These are phyloP conservation scores for Drosophila sordidula DNA, from an alignment of 2,888 invertebrate species.

Conservation along the genomic window DNA sequence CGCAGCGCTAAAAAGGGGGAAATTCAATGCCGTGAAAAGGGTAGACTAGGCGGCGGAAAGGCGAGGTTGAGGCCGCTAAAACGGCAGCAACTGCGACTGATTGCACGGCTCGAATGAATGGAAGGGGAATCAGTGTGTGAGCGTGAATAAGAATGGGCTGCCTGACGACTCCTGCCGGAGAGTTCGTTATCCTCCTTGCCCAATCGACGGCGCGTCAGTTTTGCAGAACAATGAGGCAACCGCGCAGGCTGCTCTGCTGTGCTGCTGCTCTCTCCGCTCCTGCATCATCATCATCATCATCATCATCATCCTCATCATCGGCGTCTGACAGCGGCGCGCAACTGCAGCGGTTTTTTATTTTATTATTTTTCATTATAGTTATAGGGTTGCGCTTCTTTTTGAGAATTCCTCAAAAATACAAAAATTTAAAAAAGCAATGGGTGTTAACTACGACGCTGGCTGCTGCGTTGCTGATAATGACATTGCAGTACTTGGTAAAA, in stretches of 20 bases:
- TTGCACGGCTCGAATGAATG: constrained; percentile 42
- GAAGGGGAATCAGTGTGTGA: constrained; percentile 21
- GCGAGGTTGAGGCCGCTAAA: constrained; percentile 15
- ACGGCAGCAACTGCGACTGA: constrained; percentile 39
- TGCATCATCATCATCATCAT: constrained; percentile 24
- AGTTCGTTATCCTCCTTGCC: constrained; percentile 75
- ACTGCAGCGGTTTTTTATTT: constrained; percentile 60
- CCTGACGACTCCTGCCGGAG: constrained; percentile 24
- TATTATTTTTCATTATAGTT: constrained; percentile 30
- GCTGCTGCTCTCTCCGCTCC: constrained; percentile 26
- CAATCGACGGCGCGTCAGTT: constrained; percentile 47
- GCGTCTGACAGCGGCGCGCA: constrained; percentile 52
- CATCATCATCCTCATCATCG: constrained; percentile 20
- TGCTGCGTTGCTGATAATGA: constrained; percentile 47
- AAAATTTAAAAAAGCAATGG: constrained; percentile 37
- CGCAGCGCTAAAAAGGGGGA: constrained; percentile 63
- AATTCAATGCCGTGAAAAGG: constrained; percentile 80
- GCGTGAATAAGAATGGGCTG: constrained; percentile 39
- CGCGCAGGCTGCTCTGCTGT: constrained; percentile 31
- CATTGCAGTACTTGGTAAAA: constrained; percentile 44
- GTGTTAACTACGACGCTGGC: constrained; percentile 53
- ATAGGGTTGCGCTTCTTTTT: constrained; percentile 61
- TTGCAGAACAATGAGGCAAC: constrained; percentile 48
- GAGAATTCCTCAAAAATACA: constrained; percentile 12
- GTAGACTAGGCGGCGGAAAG: constrained; percentile 52